Evolutionary conservation across 2,888 invertebrate genomes (phyloP), one percentile per base, ranked within the genome.

Genomic region (Idaea aversata): DNA sequence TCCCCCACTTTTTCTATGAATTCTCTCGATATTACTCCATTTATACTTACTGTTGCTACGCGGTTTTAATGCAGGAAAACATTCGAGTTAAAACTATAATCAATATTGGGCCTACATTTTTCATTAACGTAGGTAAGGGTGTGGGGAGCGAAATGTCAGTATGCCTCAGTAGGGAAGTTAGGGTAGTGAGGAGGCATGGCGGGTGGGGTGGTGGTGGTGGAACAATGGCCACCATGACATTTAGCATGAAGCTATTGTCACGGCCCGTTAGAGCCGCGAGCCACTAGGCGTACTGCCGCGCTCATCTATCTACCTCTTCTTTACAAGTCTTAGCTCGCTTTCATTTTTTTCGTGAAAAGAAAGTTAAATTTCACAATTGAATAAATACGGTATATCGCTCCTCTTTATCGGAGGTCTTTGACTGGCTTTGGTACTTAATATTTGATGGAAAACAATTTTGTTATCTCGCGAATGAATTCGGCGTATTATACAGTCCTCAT

Each of bases 191-290:
- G 74, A 75, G 70, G 73, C 13, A 13, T 13, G 62, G 76, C 75
- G 59, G 59, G 7, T 79, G 79, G 75, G 74, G 79, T 73, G 76
- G 76, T 70, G 73, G 72, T 70, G 72, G 81, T 81, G 86, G 89
- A 92, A 92, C 93, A 93, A 92, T 92, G 84, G 89, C 88, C 85
- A 91, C 90, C 91, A 88, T 93, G 93, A 92, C 91, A 93, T 93
- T 92, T 92, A 92, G 89, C 89, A 90, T 90, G 90, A 91, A 90
- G 87, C 90, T 88, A 88, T 93, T 90, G 90, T 91, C 90, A 88
- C 88, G 91, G 88, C 81, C 89, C 88, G 91, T 87, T 90, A 83
- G 86, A 88, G 81, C 74, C 82, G 82, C 84, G 83, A 88, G 82
- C 86, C 85, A 85, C 86, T 79, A 81, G 82, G 85, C 88, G 87